Conservation (phyloP, 1,140 invertebrate species). For the Polypedilum pembai region DNA sequence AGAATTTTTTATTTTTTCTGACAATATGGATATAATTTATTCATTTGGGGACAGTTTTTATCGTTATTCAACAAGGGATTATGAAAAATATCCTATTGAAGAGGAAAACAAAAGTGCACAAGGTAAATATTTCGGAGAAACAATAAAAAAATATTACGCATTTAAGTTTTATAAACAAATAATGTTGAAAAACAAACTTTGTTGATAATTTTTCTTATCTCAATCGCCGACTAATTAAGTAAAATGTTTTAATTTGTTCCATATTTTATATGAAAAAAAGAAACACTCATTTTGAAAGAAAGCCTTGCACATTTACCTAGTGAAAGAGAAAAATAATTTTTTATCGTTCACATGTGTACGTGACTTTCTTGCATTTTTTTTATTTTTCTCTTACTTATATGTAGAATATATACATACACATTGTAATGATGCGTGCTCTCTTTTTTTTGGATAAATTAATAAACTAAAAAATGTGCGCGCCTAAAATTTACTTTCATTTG, state of each 20-base stretch:
- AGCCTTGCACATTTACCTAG: too few relatives aligned
- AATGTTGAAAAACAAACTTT: not conserved
- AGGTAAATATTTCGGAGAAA: not conserved
- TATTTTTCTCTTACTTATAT: not conserved
- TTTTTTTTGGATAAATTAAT: not conserved
- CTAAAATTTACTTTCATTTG: constrained; percentile 5
- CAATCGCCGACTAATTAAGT: not conserved
- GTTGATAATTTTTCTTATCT: not conserved
- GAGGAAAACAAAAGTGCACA: not conserved
- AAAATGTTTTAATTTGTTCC: not conserved
- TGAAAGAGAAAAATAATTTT: not conserved
- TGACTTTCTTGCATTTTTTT: not conserved
- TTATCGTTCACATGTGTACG: constrained; percentile 6
- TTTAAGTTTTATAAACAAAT: not conserved
- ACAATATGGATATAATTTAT: not conserved
- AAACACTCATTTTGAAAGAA: too few relatives aligned
- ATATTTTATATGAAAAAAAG: not conserved
- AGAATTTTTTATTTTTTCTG: not conserved
- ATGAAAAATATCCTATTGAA: not conserved
- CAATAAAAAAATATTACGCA: not conserved
- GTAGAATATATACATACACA: not conserved
- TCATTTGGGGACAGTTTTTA: not conserved
- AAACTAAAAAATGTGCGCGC: not conserved
- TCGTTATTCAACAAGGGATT: not conserved
- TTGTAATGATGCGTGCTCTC: not conserved